Percentiles rank a stretch among this genome's conserved stretches.
Conservation (phyloP, 2,797 vertebrate species). For the Passerculus sandwichensis region DNA sequence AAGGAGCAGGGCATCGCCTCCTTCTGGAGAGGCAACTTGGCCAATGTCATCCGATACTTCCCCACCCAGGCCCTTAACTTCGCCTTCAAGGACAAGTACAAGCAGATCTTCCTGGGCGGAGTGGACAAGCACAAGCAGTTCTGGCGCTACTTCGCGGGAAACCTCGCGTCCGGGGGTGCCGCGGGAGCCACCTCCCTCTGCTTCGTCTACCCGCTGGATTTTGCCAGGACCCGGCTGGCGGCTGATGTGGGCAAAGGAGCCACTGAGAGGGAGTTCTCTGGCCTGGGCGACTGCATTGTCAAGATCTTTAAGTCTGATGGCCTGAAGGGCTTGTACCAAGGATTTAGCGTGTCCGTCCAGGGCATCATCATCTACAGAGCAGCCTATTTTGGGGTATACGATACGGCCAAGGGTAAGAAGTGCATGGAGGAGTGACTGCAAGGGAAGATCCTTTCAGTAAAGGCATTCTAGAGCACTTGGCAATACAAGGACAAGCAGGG, state of each 20-base stretch:
- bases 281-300: constrained; percentile 89
- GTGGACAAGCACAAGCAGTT: constrained; percentile 97
- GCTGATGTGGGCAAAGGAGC: constrained; percentile 94
- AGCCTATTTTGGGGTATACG: constrained; percentile 97
- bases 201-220: constrained; percentile 98
- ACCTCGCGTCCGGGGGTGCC: constrained; percentile 94
- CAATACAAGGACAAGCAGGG: not conserved
- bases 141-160: constrained; percentile 98
- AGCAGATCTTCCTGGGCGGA: constrained; percentile 98
- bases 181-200: constrained; percentile 97
- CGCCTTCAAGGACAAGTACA: constrained; percentile 99
- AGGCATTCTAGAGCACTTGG: not conserved
- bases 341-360: constrained; percentile 97
- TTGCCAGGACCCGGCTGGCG: constrained; percentile 95
- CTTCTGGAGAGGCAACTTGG: constrained; percentile 99
- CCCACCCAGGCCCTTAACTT: constrained; percentile 99
- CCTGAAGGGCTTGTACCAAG: constrained; percentile 91
- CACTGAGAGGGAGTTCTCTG: constrained; percentile 89
- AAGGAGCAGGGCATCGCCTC: constrained; percentile 95
- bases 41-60: constrained; percentile 99
- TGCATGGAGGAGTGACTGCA: not conserved
- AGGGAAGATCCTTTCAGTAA: not conserved
- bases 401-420: constrained; percentile 96
- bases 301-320: constrained; percentile 96
- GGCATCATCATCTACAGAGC: constrained; percentile 99